Evolutionary conservation across 35 echinoderm and acorn worm genomes (phyloP).

Genomic region (Lytechinus variegatus): DNA sequence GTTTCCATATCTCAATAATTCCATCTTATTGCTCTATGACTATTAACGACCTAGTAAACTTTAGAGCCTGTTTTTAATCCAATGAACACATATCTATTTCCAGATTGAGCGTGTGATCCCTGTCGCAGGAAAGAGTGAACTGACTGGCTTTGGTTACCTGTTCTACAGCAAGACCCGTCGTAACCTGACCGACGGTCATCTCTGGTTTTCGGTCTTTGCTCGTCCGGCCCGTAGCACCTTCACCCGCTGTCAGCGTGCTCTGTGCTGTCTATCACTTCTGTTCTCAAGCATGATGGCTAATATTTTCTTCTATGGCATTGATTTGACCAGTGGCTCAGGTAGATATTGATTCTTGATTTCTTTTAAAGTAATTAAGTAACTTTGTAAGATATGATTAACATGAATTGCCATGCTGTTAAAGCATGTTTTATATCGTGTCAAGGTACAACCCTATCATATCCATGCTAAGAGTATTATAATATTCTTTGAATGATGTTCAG

Average conservation of each 20-base stretch:
- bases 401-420: no score
- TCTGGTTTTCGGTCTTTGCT: constrained; percentile 92
- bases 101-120: constrained; percentile 95
- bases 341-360: neutral
- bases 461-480: no score
- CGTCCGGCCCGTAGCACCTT: constrained; percentile 88
- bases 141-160: constrained; percentile 91
- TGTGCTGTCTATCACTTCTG: constrained; percentile 81
- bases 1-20: no score
- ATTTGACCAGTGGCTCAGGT: constrained; percentile 54
- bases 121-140: constrained; percentile 87
- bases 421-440: no score
- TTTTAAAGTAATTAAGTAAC: no score
- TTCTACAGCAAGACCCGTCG: constrained; percentile 98
- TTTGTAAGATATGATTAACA: no score
- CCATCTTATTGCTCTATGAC: no score
- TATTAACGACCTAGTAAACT: no score
- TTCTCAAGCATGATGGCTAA: constrained; percentile 97
- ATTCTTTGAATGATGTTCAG: no score
- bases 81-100: neutral
- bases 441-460: no score
- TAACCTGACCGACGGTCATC: constrained; percentile 92
- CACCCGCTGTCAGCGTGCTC: constrained; percentile 74
- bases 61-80: neutral
- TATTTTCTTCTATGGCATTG: constrained; percentile 94